Conservation (phyloP, 2,797 vertebrate species). For the Rhinophrynus dorsalis region DNA sequence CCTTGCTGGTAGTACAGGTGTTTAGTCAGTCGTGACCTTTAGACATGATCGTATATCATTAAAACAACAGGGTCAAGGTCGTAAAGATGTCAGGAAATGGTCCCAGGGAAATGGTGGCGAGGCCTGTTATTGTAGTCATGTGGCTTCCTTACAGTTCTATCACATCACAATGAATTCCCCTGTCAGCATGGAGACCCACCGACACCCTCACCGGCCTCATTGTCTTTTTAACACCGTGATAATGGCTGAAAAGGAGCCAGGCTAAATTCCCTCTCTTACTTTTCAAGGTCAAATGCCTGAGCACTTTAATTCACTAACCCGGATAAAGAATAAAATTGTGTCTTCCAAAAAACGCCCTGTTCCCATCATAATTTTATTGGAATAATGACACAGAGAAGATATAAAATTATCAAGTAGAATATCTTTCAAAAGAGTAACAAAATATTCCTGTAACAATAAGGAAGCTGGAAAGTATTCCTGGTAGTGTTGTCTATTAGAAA, state of each 20-base stretch:
- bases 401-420: too few species aligned
- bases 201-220: neutral
- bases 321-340: too few species aligned
- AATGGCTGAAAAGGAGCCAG: conserved; percentile 8
- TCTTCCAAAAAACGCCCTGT: neutral
- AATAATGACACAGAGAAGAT: neutral
- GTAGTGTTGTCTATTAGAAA: too few species aligned
- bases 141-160: conserved; percentile 9
- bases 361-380: neutral
- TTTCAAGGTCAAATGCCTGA: conserved; percentile 4
- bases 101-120: neutral
- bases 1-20: neutral
- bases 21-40: neutral
- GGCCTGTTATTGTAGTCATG: conserved; percentile 10
- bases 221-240: conserved; percentile 17
- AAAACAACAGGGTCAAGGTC: neutral
- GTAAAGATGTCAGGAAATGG: neutral
- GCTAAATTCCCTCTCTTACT: neutral
- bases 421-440: too few species aligned
- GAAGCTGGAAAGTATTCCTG: too few species aligned
- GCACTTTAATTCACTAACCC: neutral
- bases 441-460: too few species aligned
- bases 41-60: neutral
- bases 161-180: neutral
- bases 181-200: neutral